Conservation (phyloP, 2,113 vertebrate species). For the Etheostoma spectabile region DNA sequence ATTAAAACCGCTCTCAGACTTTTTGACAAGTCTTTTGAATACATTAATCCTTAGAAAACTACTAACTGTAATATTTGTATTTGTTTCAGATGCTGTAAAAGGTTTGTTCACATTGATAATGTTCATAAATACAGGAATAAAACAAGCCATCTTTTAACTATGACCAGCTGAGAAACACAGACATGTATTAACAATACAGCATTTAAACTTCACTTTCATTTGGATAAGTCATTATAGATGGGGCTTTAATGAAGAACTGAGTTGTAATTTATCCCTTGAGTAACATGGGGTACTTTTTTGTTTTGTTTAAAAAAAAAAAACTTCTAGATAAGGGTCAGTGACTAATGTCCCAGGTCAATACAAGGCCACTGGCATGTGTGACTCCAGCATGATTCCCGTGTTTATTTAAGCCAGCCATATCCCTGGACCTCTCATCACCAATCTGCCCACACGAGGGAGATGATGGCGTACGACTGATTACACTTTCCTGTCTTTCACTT, state of each 20-base stretch:
- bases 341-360: constrained; percentile 61
- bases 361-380: constrained; percentile 57
- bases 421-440: constrained; percentile 74
- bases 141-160: background rate
- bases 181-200: background rate
- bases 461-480: constrained; percentile 71
- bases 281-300: constrained; percentile 31
- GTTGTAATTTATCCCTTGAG: constrained; percentile 51
- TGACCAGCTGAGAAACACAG: background rate
- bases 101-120: background rate
- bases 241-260: background rate
- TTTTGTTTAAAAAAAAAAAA: background rate
- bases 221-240: constrained; percentile 1
- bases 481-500: constrained; percentile 59
- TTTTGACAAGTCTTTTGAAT: background rate
- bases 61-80: background rate
- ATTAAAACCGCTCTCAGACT: background rate
- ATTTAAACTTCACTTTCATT: background rate
- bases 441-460: constrained; percentile 58
- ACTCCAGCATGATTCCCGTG: constrained; percentile 57
- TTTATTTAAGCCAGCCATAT: constrained; percentile 74
- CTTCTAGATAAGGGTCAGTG: constrained; percentile 60
- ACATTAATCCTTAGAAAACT: background rate
- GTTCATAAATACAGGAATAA: background rate
- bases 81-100: background rate